Conservation (phyloP, 2,888 invertebrate species). For the Ichneumon xanthorius region DNA sequence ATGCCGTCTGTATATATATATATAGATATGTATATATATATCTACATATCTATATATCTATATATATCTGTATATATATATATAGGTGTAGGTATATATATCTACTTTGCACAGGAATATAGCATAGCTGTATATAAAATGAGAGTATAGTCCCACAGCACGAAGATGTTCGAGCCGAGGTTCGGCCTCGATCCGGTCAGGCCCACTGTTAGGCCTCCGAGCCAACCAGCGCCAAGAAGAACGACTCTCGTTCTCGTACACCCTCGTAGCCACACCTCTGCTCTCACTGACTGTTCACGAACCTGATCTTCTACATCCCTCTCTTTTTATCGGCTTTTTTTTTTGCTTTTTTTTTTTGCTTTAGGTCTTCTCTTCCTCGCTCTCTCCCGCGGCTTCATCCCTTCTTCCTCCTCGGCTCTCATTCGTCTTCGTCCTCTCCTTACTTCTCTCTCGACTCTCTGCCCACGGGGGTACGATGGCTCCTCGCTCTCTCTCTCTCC, state of each 20-base stretch:
- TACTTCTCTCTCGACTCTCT: constrained; percentile 31
- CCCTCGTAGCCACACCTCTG: constrained; percentile 83
- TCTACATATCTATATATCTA: neutral
- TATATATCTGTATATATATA: constrained; percentile 2
- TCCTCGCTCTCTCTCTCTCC: constrained; percentile 50
- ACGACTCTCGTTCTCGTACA: constrained; percentile 79
- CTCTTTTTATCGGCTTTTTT: constrained; percentile 28
- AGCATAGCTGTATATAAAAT: constrained; percentile 43
- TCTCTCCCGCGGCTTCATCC: constrained; percentile 60
- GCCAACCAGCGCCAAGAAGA: constrained; percentile 82
- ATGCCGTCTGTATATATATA: constrained; percentile 12
- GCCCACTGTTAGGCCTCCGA: constrained; percentile 81
- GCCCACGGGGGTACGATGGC: constrained; percentile 42
- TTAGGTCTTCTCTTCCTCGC: constrained; percentile 14
- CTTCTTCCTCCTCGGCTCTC: constrained; percentile 40
- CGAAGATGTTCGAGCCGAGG: constrained; percentile 64
- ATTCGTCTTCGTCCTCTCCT: constrained; percentile 56
- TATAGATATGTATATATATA: neutral
- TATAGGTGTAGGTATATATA: neutral
- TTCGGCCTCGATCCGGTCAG: constrained; percentile 77
- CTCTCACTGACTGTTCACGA: constrained; percentile 70
- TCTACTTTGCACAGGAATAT: constrained; percentile 14
- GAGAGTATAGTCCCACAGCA: constrained; percentile 55
- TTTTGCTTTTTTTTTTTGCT: constrained; percentile 12
- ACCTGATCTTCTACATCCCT: constrained; percentile 61